Conservation (phyloP, 2,888 invertebrate genomes). For the Eristalis tenax region DNA sequence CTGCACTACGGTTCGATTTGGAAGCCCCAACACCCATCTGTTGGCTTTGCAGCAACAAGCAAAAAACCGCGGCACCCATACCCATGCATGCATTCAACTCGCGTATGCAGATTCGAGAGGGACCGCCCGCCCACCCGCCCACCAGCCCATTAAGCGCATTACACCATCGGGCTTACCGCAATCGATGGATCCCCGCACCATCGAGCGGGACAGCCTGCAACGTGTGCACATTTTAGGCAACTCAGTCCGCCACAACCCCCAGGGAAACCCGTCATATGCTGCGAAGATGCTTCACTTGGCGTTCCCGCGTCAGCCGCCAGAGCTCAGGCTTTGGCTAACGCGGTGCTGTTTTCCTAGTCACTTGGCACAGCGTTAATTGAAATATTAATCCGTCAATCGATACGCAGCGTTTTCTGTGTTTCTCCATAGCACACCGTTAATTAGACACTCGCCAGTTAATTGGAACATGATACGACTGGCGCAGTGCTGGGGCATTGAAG, state of each 20-base stretch:
- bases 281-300: neutral
- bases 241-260: neutral
- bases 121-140: constrained; percentile 19
- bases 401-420: constrained; percentile 20
- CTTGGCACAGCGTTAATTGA: constrained; percentile 44
- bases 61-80: constrained; percentile 8
- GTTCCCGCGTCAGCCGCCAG: neutral
- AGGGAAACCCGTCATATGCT: constrained; percentile 36
- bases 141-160: constrained; percentile 49
- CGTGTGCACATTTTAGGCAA: neutral
- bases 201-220: neutral
- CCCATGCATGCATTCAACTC: constrained; percentile 22
- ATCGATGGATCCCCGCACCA: constrained; percentile 3
- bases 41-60: neutral
- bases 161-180: neutral
- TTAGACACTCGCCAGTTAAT: constrained; percentile 45
- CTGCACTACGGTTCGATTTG: neutral
- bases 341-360: constrained; percentile 5
- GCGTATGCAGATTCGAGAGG: neutral
- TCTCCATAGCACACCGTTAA: constrained; percentile 10
- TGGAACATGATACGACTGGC: constrained; percentile 17
- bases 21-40: neutral
- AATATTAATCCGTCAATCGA: constrained; percentile 44
- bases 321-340: neutral
- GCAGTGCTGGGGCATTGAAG: neutral